Evolutionary conservation across 2,888 invertebrate genomes (phyloP), one percentile per base, ranked within the genome.

Genomic region (Latrodectus elegans): DNA sequence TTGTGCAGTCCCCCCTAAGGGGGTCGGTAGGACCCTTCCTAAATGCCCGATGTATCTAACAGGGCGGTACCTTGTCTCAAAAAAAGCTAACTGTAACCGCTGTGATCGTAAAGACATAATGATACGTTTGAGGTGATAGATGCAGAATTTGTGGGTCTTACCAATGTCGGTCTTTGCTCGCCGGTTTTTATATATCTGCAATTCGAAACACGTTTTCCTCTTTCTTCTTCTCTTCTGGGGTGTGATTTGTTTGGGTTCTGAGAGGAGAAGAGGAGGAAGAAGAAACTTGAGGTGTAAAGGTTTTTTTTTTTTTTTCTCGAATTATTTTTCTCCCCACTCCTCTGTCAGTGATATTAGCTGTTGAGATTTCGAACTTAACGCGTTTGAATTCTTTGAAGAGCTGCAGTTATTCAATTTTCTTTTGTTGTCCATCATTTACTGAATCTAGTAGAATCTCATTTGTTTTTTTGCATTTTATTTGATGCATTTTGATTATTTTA

Each of bases 101-200:
- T 65, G 73, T 55, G 80, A 17, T 53, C 77, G 72, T 81, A 86
- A 86, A 81, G 86, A 86, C 86, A 72, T 86, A 86, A 86, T 86
- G 72, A 86, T 81, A 86, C 73, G 86, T 76, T 86, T 26, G 65
- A 86, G 86, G 85, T 85, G 85, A 79, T 85, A 70, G 85, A 85
- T 80, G 51, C 70, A 22, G 75, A 80, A 78, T 85, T 70, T 65
- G n/a, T 38, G 51, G 68, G 68, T 74, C 78, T 74, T 67, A 67
- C 67, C 55, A 76, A 60, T 74, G 51, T 75, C 70, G 53, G 71
- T 84, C 64, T 14, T 14, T 55, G 15, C 55, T 55, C 15, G 55
- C 55, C 15, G 55, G 55, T 11, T 55, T 55, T 55, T 55, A 14
- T 55, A 12, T 55, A 14, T 55, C 15, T 2, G 15, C 12, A 55